A percentile compares a stretch with the other conserved stretches of the same genome.
Evolutionary conservation across 1,140 invertebrate genomes (phyloP).

Genomic region (Brevipalpus yothersi): DNA sequence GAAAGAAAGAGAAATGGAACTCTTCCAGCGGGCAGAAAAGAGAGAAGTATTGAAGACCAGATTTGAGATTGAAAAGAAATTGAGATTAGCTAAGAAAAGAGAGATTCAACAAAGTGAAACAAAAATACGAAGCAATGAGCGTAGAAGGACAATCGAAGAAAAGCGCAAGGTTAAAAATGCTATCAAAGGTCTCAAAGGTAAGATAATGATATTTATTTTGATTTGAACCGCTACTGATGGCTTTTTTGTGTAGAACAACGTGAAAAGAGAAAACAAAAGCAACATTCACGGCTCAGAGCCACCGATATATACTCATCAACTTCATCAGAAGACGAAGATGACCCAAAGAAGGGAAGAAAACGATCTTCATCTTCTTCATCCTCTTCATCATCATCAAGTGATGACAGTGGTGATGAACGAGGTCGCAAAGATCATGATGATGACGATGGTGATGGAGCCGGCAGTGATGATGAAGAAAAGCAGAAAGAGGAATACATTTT

Average conservation of each 20-base stretch:
- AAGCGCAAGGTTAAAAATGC: conserved; percentile 46
- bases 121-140: conserved; percentile 56
- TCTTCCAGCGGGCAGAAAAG: conserved; percentile 83
- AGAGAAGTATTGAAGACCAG: conserved; percentile 75
- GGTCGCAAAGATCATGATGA: conserved; percentile 15
- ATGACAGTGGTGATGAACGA: conserved; percentile 14
- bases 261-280: conserved; percentile 41
- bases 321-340: conserved; percentile 8
- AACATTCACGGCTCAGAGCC: conserved; percentile 45
- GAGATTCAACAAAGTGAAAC: conserved; percentile 27
- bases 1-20: conserved; percentile 85
- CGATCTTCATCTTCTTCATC: conserved; percentile 11
- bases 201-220: conserved; percentile 14
- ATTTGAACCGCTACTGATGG: too few species aligned
- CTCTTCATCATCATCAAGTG: conserved; percentile 9
- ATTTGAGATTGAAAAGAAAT: conserved; percentile 88
- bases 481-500: conserved; percentile 28
- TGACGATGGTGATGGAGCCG: neutral
- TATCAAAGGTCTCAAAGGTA: conserved; percentile 66
- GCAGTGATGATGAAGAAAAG: conserved; percentile 16
- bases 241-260: conserved; percentile 19
- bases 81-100: conserved; percentile 57
- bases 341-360: conserved; percentile 7
- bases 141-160: conserved; percentile 73
- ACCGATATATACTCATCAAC: conserved; percentile 90